Conservation (phyloP, 2,888 invertebrate species). For the Aleiodes leptofemur region DNA sequence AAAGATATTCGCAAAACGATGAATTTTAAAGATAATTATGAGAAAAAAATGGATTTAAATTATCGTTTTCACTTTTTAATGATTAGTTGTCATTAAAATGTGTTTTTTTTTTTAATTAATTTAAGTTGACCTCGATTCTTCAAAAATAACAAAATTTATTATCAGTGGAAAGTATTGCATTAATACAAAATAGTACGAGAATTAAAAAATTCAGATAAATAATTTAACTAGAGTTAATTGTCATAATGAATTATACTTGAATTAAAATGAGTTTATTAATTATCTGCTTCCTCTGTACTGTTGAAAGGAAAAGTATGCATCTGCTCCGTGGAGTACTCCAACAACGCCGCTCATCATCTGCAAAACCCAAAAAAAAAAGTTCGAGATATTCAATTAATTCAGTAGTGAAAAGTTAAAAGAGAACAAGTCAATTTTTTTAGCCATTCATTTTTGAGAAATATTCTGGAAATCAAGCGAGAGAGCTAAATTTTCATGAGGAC, state of each 20-base stretch:
- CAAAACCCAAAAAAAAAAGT: constrained; percentile 69
- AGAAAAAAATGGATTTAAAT: too few relatives aligned
- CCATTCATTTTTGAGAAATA: too few relatives aligned
- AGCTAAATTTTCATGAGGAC: neutral
- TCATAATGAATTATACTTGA: neutral
- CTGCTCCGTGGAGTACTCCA: constrained; percentile 86
- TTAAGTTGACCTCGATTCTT: neutral
- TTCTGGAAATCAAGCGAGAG: neutral
- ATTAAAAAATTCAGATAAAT: neutral
- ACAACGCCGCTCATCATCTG: constrained; percentile 88
- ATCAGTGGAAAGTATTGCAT: too few relatives aligned
- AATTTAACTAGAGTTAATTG: neutral
- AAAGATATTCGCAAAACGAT: too few relatives aligned
- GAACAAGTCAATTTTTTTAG: too few relatives aligned
- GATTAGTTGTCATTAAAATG: too few relatives aligned
- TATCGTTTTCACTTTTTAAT: too few relatives aligned
- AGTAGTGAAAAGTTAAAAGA: neutral
- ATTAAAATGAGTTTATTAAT: constrained; percentile 37
- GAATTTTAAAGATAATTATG: too few relatives aligned
- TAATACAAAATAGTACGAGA: neutral
- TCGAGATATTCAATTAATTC: constrained; percentile 27
- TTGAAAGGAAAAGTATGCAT: constrained; percentile 86
- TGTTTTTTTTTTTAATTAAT: neutral
- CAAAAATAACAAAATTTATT: too few relatives aligned
- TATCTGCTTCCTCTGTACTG: constrained; percentile 81